Base-by-base conservation (phyloP, 2,113 vertebrate genomes). In the Eulemur rufifrons region DNA sequence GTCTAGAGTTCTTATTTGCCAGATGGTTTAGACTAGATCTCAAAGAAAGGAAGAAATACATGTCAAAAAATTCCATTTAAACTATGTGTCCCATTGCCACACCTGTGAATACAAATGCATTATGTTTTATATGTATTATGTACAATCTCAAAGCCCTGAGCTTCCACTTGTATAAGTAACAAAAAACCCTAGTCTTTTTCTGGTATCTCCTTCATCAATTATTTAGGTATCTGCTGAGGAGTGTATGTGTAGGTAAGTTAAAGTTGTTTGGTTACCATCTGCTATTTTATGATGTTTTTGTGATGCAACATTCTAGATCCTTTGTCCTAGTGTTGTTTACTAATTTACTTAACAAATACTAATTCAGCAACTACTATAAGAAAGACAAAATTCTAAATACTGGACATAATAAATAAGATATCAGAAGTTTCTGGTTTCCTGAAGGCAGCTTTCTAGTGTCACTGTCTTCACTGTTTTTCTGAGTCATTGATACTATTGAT, bases 1-100 rank as follows among this genome's bases (percentile, higher is more conserved):
- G 64, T 93, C 83, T 59, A 84, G 86, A 89, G 56, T 95, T 94
- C 50, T 27, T 86, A 94, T 95, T 89, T 96, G 95, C 78, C 95
- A 98, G 91, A 78, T 97, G 93, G 47, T 91, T 80, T 91, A 91
- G n/a, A 64, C 27, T 18, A 95, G 50, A 89, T 86, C 63, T 59
- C 73, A 94, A 86, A 64, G 8, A 88, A 71, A 81, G 71, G 37
- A 95, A 93, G 63, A 95, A 73, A 91, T 21, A 27, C 14, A 56
- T 83, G 73, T 56, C 39, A 78, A 78, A 93, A 95, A 82, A 5
- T 84, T 95, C 6, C 66, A 39, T 87, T 91, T 94, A 83, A 92
- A 86, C 71, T 42, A 8, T 34, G 34, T 86, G 14, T 85, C 21
- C 39, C 23, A 21, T 59, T 94, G 39, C 10, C 52, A 81, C 29